A percentile compares a stretch with the other conserved stretches of the same genome.
Evolutionary conservation across 2,797 vertebrate genomes (phyloP).

Genomic region (Lithobates sylvaticus): DNA sequence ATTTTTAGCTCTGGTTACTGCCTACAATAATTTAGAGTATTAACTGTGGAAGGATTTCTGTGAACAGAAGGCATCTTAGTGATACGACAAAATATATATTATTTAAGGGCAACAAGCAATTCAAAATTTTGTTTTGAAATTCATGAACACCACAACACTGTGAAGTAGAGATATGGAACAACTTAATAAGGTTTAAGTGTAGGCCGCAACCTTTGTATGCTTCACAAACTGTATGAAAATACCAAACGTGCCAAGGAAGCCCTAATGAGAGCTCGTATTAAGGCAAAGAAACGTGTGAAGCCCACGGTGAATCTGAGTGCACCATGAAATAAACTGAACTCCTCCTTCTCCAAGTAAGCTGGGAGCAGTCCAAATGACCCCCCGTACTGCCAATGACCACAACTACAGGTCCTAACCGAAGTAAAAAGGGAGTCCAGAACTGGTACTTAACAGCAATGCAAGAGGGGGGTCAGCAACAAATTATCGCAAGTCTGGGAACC

Average conservation of each 20-base stretch:
- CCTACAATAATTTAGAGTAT: neutral
- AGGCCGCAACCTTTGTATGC: too few relatives aligned
- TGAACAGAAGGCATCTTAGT: neutral
- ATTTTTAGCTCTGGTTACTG: neutral
- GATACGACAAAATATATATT: neutral
- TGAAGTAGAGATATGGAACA: neutral
- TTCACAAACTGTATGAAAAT: neutral
- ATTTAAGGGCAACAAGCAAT: too few relatives aligned
- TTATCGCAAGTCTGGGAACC: neutral
- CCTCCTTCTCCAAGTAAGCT: neutral
- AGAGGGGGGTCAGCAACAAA: neutral
- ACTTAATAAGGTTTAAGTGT: too few relatives aligned
- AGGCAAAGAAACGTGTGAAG: neutral
- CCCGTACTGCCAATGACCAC: neutral
- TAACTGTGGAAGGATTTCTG: neutral
- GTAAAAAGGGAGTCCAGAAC: constrained; percentile 2
- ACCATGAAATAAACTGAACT: neutral
- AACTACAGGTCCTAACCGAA: constrained; percentile 23
- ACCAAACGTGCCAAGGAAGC: neutral
- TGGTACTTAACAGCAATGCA: constrained; percentile 2
- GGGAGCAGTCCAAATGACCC: neutral
- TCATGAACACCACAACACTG: neutral
- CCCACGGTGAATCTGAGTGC: neutral
- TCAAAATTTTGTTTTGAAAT: too few relatives aligned
- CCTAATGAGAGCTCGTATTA: neutral